phyloP scores from a whole-genome alignment of 2,888 invertebrate species.

The Cheilosia urbana region DNA sequence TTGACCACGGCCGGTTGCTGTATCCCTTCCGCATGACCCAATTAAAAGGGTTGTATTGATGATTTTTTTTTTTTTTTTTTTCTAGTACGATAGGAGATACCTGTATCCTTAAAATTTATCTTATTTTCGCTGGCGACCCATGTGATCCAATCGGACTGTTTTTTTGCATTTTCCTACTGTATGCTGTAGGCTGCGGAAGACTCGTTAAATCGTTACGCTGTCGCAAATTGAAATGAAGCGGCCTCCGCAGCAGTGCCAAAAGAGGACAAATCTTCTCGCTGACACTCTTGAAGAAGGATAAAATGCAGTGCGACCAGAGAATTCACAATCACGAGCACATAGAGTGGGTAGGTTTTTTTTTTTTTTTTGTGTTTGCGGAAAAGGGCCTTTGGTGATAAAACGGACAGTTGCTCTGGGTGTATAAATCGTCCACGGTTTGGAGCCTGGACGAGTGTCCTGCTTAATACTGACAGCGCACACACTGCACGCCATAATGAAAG shows the following conservation, averaged over 20 bases:
- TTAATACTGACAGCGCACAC: slow-evolving; percentile 8
- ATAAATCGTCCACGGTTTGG: slow-evolving; percentile 35
- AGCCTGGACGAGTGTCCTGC: neutral
- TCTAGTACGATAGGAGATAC: slow-evolving; percentile 31
- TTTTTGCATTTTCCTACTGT: neutral
- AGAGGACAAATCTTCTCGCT: slow-evolving; percentile 27
- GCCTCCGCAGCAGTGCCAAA: slow-evolving; percentile 9
- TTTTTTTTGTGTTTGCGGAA: neutral
- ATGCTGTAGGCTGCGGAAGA: neutral
- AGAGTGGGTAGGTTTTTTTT: neutral
- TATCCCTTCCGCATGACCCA: slow-evolving; percentile 44
- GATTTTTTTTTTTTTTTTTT: slow-evolving; percentile 14
- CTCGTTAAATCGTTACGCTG: slow-evolving; percentile 39
- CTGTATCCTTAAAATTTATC: slow-evolving; percentile 35
- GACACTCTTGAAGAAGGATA: slow-evolving; percentile 38
- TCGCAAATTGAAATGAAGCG: slow-evolving; percentile 66
- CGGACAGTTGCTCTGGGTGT: slow-evolving; percentile 3
- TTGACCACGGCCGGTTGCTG: slow-evolving; percentile 42
- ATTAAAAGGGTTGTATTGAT: slow-evolving; percentile 43
- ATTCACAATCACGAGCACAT: slow-evolving; percentile 21
- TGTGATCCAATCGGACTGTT: slow-evolving; percentile 56
- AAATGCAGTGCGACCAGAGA: slow-evolving; percentile 30
- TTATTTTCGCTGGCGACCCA: neutral
- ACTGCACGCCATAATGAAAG: neutral
- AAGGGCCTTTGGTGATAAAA: slow-evolving; percentile 2